Base-by-base conservation (phyloP, 1,140 invertebrate species). In the Drosophila arawakana region DNA sequence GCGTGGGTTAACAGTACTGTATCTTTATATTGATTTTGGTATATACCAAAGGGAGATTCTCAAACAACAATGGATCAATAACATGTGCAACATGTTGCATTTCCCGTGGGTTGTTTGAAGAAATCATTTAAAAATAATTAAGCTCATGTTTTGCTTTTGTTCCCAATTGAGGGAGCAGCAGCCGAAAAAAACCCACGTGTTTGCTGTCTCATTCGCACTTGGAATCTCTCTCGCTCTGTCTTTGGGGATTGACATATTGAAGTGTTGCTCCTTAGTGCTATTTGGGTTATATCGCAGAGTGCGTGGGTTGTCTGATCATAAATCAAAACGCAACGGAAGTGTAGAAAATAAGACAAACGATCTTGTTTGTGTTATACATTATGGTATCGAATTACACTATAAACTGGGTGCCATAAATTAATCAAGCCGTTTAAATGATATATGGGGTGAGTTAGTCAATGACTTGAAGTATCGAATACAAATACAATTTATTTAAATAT, bases 81-180 rank as follows among this genome's bases (percentile, higher is more conserved):
- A 44, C 72, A 76, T 60, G 62, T 73, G 55, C 43, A 55, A 39
- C 52, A 55, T 18, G 15, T 15, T 41, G 34, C 46, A 50, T 66
- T 69, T 58, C 52, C 59, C 63, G 77, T 80, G 77, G 78, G 61
- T 65, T 65, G 43, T 6, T 59, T 74, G 25, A 65, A 4, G 46
- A 75, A 84, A 84, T 84, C 82, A 86, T 86, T 85, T 85, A 75
- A 70, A 81, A 85, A 81, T 82, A 85, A 85, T 85, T 85, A 85
- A 82, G 79, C 79, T 77, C 78, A 78, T 86, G 78, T 81, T 71
- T 62, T 30, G 25, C 25, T 49, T 60, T 61, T 65, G 43, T 61
- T 58, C 7, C 44, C 54, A 72, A 65, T 49, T 49, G 18, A 15
- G 34, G 11, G 15, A 9, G 11, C 44, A 47, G 44, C 44, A 47